Percentiles rank a stretch among this genome's conserved stretches.
Evolutionary conservation across 2,113 vertebrate species (phyloP).

Genomic region (Ammodramus savannarum): DNA sequence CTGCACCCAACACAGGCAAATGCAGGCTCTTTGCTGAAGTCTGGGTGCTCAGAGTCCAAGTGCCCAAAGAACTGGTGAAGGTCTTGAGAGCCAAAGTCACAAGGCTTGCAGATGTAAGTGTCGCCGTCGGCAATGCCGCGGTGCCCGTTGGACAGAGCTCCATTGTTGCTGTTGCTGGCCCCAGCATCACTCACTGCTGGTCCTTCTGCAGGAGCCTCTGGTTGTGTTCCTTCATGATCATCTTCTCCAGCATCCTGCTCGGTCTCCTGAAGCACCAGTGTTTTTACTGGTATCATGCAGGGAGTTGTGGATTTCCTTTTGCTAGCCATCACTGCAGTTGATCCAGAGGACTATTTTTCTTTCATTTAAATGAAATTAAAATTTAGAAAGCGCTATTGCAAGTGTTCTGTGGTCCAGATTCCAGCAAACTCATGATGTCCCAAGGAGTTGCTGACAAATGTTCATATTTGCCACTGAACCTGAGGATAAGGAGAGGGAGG

Average conservation of each 20-base stretch:
- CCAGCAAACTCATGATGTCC: slow-evolving; percentile 65
- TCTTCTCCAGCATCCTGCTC: slow-evolving; percentile 64
- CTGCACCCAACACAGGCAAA: slow-evolving; percentile 85
- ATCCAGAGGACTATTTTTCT: slow-evolving; percentile 29
- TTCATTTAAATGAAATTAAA: background rate
- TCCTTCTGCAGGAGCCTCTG: slow-evolving; percentile 62
- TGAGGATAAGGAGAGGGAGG: slow-evolving; percentile 58
- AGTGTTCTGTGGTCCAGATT: slow-evolving; percentile 49
- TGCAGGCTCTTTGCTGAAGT: slow-evolving; percentile 86
- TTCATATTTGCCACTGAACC: slow-evolving; percentile 75
- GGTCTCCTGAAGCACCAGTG: slow-evolving; percentile 75
- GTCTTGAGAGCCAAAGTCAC: slow-evolving; percentile 89
- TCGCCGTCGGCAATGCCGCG: slow-evolving; percentile 71
- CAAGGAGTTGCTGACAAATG: slow-evolving; percentile 40
- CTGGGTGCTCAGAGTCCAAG: slow-evolving; percentile 86
- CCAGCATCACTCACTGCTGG: slow-evolving; percentile 59
- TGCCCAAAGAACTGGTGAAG: slow-evolving; percentile 89
- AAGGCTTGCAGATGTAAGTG: slow-evolving; percentile 85
- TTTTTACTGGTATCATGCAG: slow-evolving; percentile 96
- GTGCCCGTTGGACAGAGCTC: slow-evolving; percentile 72
- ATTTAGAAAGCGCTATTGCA: slow-evolving; percentile 53
- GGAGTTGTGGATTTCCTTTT: slow-evolving; percentile 96
- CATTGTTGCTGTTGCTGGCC: slow-evolving; percentile 37
- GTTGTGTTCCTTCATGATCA: slow-evolving; percentile 48
- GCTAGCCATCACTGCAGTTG: slow-evolving; percentile 85